Percentiles rank a stretch among this genome's conserved stretches.
phyloP scores from a whole-genome alignment of 53 echinoderm and acorn worm species.

The Paracentrotus lividus region DNA sequence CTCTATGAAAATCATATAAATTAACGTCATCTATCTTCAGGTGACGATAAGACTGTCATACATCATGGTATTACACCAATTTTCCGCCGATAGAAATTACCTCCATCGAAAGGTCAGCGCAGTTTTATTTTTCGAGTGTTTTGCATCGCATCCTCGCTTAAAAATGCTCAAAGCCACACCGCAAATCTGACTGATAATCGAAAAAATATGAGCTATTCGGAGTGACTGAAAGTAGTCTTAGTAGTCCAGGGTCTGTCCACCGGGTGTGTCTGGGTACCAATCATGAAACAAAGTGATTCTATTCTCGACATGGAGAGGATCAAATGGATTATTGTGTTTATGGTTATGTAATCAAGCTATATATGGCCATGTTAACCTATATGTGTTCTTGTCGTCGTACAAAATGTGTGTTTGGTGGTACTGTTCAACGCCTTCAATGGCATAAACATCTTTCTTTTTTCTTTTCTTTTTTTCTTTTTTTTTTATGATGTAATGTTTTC shows the following conservation, averaged over 20 bases:
- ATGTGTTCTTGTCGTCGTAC: neutral
- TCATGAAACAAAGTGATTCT: neutral
- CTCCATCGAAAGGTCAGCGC: neutral
- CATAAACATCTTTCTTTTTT: no score
- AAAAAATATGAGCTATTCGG: no score
- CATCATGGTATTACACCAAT: neutral
- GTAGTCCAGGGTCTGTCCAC: no score
- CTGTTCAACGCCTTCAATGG: neutral
- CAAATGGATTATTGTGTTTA: neutral
- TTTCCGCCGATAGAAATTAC: neutral
- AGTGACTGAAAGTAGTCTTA: no score
- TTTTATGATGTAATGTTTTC: no score
- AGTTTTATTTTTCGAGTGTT: neutral
- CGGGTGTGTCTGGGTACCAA: no score
- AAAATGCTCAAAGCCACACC: neutral
- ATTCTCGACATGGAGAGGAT: neutral
- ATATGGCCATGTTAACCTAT: neutral
- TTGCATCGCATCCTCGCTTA: neutral
- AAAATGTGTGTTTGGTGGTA: neutral
- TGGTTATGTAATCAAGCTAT: neutral
- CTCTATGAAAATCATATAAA: no score
- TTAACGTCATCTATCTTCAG: no score
- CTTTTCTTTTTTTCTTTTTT: no score
- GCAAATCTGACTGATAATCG: neutral
- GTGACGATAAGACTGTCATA: neutral